Percentiles rank a stretch among this genome's conserved stretches.
phyloP scores from a whole-genome alignment of 2,888 invertebrate species.

The Acleris sparsana region DNA sequence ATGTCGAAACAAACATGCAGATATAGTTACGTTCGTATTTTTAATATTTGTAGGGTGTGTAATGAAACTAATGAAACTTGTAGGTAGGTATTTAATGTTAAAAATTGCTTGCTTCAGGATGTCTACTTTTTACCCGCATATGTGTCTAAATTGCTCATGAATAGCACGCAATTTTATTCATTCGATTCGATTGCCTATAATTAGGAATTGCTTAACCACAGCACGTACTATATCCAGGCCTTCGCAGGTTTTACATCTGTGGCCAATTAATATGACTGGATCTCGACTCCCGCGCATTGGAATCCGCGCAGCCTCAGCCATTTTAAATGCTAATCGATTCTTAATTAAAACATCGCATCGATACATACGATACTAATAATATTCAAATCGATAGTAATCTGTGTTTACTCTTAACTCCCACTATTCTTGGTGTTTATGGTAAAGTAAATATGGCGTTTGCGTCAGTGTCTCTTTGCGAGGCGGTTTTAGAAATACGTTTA shows the following conservation, averaged over 20 bases:
- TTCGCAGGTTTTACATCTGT: conserved; percentile 28
- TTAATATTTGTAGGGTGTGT: too few species aligned
- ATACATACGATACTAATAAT: conserved; percentile 33
- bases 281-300: conserved; percentile 49
- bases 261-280: conserved; percentile 61
- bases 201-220: conserved; percentile 25
- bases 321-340: conserved; percentile 58
- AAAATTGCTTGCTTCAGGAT: neutral
- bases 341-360: conserved; percentile 49
- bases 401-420: conserved; percentile 26
- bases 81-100: too few species aligned
- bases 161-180: conserved; percentile 26
- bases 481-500: neutral
- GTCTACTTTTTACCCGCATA: conserved; percentile 10
- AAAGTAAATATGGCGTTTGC: conserved; percentile 18
- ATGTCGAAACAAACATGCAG: too few species aligned
- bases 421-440: conserved; percentile 14
- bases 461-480: neutral
- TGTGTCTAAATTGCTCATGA: conserved; percentile 6
- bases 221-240: conserved; percentile 22
- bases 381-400: conserved; percentile 35
- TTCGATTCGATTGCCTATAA: conserved; percentile 15
- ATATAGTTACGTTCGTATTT: too few species aligned
- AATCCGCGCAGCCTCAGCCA: conserved; percentile 48
- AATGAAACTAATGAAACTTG: too few species aligned